Evolutionary conservation across 2,113 vertebrate species (phyloP).

Genomic region (Nycticorax nycticorax): DNA sequence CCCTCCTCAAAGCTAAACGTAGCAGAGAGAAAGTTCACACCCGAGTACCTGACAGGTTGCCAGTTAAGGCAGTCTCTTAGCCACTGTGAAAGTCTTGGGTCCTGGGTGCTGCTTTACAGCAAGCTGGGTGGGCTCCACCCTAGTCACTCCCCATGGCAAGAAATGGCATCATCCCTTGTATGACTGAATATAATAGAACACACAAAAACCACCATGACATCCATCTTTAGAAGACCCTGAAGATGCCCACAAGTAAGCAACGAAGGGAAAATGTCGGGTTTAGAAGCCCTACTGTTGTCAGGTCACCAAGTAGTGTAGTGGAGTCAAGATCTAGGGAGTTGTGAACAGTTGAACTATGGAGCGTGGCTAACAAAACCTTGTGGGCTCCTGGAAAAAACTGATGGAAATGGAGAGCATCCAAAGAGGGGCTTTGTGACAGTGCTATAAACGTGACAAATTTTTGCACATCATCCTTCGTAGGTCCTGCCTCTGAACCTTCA

Average conservation of each 20-base stretch:
- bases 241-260: background rate
- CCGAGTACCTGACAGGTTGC: constrained; percentile 5
- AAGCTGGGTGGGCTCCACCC: background rate
- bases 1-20: background rate
- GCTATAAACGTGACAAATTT: background rate
- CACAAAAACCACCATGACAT: background rate
- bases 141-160: background rate
- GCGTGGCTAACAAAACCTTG: background rate
- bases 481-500: background rate
- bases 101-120: background rate
- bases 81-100: background rate
- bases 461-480: background rate
- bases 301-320: background rate
- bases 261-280: background rate
- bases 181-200: background rate
- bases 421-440: background rate
- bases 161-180: background rate
- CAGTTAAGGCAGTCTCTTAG: background rate
- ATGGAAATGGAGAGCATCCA: background rate
- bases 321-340: background rate
- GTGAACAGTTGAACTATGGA: background rate
- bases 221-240: background rate
- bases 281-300: background rate
- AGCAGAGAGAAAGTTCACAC: constrained; percentile 38
- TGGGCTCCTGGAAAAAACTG: background rate